A percentile compares a stretch with the other conserved stretches of the same genome.
Evolutionary conservation across 2,113 vertebrate species (phyloP).

Genomic region (Phylloscopus whistleri): DNA sequence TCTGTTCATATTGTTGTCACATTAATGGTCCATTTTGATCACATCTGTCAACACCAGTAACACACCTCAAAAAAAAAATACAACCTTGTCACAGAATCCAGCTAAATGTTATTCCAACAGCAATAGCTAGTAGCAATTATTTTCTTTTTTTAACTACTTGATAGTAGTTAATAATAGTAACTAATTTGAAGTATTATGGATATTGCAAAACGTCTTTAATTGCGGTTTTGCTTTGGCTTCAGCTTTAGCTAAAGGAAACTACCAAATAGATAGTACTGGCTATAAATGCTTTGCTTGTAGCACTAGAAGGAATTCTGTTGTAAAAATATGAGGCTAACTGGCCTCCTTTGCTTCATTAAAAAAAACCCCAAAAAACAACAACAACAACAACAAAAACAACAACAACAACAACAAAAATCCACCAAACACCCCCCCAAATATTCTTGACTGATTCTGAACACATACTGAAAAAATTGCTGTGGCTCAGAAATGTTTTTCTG

Average conservation of each 20-base stretch:
- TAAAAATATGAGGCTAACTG: neutral
- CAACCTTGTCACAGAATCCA: neutral
- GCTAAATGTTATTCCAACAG: neutral
- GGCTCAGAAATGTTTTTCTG: neutral
- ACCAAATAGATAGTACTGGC: neutral
- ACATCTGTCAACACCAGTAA: neutral
- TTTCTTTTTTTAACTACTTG: neutral
- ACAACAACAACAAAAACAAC: no score
- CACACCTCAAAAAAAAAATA: neutral
- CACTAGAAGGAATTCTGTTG: neutral
- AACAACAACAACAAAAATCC: no score
- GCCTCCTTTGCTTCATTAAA: neutral
- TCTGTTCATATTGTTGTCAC: neutral
- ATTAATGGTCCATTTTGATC: neutral
- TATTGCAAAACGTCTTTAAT: neutral
- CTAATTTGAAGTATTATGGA: neutral
- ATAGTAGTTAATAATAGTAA: neutral
- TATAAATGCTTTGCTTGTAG: neutral
- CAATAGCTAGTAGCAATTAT: neutral
- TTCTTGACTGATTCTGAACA: neutral
- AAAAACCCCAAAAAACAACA: rapidly evolving
- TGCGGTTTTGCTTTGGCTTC: neutral
- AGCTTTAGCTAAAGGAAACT: neutral
- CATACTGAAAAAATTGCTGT: neutral
- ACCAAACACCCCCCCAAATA: neutral